Evolutionary conservation across 2,797 vertebrate genomes (phyloP), one percentile per base, ranked within the genome.

Genomic region (Eulemur coronatus): DNA sequence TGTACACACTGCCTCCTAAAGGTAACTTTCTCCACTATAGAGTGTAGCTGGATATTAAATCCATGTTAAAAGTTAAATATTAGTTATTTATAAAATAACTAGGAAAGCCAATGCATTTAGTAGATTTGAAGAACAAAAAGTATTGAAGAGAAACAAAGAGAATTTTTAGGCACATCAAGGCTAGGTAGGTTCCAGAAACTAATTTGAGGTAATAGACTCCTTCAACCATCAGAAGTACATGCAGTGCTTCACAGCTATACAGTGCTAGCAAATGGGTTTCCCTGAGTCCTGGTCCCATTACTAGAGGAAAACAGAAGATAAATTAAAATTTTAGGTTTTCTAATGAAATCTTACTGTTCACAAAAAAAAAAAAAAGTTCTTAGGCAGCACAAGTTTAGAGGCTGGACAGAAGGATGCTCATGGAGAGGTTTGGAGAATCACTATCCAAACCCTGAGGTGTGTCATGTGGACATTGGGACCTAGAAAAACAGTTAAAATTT

Each of bases 11-110:
- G 15, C 12, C 50, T 92, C 86, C 33, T 93, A 61, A 89, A 96
- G 59, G 24, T n/a, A 65, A 55, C 24, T 82, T 89, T 84, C 48
- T 82, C 22, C 28, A 88, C 10, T 91, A 7, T 61, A 28, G 9
- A 28, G 4, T 84, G 12, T 86, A 91, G 75, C 50, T 70, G 38
- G 33, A 41, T 92, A 63, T 91, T 96, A 94, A 59, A 78, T 87
- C 75, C 84, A 84, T 97, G 14, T 80, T 43, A 87, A 76, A 9
- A 41, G 9, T 73, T 84, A 90, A 93, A 76, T n/a, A 84, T 81
- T 90, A 52, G 89, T 81, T 63, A 92, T 13, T 3, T n/a, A 72
- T 72, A 75, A 92, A 75, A 26, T 81, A 24, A 41, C 20, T 78
- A 55, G 22, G 20, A 87, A 80, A 76, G 3, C 4, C 4, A n/a